phyloP scores from a whole-genome alignment of 92 coral and sea anemone species.

The Nematostella vectensis region DNA sequence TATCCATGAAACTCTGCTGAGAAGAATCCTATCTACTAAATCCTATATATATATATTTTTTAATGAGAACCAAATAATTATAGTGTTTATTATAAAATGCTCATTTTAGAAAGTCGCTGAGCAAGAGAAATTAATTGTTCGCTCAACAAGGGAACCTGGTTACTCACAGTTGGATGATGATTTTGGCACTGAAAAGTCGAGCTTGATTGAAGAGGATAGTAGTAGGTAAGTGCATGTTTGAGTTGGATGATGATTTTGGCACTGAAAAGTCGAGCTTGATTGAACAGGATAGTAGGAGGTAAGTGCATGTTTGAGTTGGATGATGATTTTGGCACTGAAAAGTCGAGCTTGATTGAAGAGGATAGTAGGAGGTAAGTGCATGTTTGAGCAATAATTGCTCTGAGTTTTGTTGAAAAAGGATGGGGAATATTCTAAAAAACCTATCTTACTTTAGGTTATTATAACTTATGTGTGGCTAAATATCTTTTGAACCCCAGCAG shows the following conservation, averaged over 20 bases:
- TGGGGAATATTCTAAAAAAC: no score
- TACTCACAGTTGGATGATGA: slow-evolving; percentile 13
- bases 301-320: no score
- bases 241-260: neutral
- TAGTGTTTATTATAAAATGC: no score
- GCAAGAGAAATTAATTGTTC: slow-evolving; percentile 58
- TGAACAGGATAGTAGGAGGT: slow-evolving; percentile 12
- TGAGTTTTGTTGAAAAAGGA: no score
- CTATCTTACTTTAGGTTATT: no score
- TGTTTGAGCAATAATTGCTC: no score
- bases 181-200: slow-evolving; percentile 33
- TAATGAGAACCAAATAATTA: no score
- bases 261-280: slow-evolving; percentile 13
- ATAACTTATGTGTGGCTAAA: no score
- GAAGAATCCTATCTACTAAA: no score
- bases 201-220: slow-evolving; percentile 49
- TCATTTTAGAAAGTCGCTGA: slow-evolving; percentile 72
- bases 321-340: slow-evolving; percentile 4
- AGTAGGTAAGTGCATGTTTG: slow-evolving; percentile 46
- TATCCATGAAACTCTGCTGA: no score
- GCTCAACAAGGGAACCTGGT: slow-evolving; percentile 30
- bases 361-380: slow-evolving; percentile 12
- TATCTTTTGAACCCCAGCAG: no score
- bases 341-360: slow-evolving; percentile 9
- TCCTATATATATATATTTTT: no score